Percentiles rank a stretch among this genome's conserved stretches.
Evolutionary conservation across 2,888 invertebrate species (phyloP).

Genomic region (Xylota sylvarum): DNA sequence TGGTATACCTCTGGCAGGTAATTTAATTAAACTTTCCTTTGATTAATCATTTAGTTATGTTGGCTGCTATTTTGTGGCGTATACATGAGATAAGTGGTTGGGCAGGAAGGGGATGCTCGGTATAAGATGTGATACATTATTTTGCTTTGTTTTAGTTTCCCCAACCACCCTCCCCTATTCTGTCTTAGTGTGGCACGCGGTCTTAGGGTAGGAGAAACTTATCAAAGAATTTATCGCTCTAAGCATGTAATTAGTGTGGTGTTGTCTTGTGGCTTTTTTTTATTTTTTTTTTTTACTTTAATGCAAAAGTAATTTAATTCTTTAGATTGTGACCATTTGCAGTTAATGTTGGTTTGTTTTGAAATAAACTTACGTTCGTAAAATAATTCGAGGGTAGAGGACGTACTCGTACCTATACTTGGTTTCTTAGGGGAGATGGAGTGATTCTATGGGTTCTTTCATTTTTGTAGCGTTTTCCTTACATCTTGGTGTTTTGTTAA

Average conservation of each 20-base stretch:
- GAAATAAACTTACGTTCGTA: too few relatives aligned
- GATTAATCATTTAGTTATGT: slow-evolving; percentile 77
- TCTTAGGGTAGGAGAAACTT: slow-evolving; percentile 11
- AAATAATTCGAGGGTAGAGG: too few relatives aligned
- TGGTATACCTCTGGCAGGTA: slow-evolving; percentile 73
- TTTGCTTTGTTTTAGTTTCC: slow-evolving; percentile 41
- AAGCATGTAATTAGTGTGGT: slow-evolving; percentile 58
- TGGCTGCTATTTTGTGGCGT: slow-evolving; percentile 67
- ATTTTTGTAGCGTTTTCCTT: too few relatives aligned
- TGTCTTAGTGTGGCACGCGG: not conserved
- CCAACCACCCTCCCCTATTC: too few relatives aligned
- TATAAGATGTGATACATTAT: slow-evolving; percentile 60
- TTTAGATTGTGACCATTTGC: slow-evolving; percentile 1
- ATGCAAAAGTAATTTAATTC: slow-evolving; percentile 10
- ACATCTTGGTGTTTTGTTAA: too few relatives aligned
- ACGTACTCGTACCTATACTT: not conserved
- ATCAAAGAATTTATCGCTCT: slow-evolving; percentile 50
- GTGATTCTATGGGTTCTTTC: too few relatives aligned
- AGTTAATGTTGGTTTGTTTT: too few relatives aligned
- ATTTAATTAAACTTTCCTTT: slow-evolving; percentile 77
- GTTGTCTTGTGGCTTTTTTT: slow-evolving; percentile 46
- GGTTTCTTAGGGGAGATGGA: too few relatives aligned
- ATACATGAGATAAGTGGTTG: slow-evolving; percentile 52
- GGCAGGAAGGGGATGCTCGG: not conserved
- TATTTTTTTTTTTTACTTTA: slow-evolving; percentile 2